phyloP scores from a whole-genome alignment of 2,797 vertebrate genomes.

The Euthynnus affinis region DNA sequence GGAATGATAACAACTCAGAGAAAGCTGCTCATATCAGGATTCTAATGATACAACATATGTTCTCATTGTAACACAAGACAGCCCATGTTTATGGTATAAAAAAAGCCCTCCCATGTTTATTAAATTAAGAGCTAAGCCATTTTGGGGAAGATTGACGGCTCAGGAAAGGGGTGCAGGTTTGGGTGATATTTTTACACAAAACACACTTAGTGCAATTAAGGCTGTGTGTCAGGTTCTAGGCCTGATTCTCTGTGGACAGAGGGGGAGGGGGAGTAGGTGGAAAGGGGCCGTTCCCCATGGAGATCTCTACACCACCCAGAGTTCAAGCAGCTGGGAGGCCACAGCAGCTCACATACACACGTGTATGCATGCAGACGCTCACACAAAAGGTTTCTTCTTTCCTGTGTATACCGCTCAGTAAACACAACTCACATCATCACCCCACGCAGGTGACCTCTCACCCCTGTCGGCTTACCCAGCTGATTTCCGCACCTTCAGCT shows the following conservation, averaged over 20 bases:
- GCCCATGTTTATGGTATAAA: slow-evolving; percentile 78
- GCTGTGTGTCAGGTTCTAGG: slow-evolving; percentile 78
- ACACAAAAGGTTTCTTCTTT: slow-evolving; percentile 67
- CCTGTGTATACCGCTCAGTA: slow-evolving; percentile 42
- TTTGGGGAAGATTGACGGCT: slow-evolving; percentile 84
- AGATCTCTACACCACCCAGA: slow-evolving; percentile 55
- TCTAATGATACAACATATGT: slow-evolving; percentile 83
- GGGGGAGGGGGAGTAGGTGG: slow-evolving; percentile 23
- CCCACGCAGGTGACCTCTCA: slow-evolving; percentile 50
- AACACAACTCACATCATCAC: slow-evolving; percentile 44
- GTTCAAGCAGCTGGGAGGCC: slow-evolving; percentile 70
- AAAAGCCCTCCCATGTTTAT: slow-evolving; percentile 81
- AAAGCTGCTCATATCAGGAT: slow-evolving; percentile 71
- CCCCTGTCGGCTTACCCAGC: slow-evolving; percentile 50
- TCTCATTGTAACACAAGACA: slow-evolving; percentile 84
- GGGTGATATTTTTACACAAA: slow-evolving; percentile 90
- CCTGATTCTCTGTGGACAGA: slow-evolving; percentile 65
- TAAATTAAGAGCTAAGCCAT: slow-evolving; percentile 83
- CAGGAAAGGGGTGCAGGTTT: slow-evolving; percentile 86
- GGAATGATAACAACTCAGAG: slow-evolving; percentile 67
- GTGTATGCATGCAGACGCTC: slow-evolving; percentile 16
- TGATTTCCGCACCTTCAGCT: slow-evolving; percentile 57
- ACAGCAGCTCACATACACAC: slow-evolving; percentile 36
- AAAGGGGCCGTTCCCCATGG: slow-evolving; percentile 41
- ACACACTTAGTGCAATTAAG: slow-evolving; percentile 88